Percentiles rank a stretch among this genome's conserved stretches.
phyloP scores from a whole-genome alignment of 2,888 invertebrate genomes.

The Malacosoma neustria region DNA sequence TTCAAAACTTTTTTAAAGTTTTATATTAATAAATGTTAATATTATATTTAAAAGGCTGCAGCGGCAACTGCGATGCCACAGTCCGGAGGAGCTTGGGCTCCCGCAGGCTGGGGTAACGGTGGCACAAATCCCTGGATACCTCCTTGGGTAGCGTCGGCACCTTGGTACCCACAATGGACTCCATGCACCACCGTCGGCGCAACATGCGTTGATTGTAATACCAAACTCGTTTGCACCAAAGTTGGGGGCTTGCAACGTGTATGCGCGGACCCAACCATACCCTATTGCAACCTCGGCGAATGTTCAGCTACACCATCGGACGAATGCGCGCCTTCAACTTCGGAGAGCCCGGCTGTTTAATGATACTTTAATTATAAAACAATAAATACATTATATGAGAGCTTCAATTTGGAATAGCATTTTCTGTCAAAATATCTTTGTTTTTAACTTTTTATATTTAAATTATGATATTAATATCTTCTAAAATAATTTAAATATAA shows the following conservation, averaged over 20 bases:
- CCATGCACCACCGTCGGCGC: conserved; percentile 46
- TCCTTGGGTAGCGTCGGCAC: conserved; percentile 48
- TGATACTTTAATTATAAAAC: too few relatives aligned
- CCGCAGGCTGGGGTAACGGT: conserved; percentile 11
- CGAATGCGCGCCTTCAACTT: conserved; percentile 33
- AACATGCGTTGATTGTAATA: conserved; percentile 47
- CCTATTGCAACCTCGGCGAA: conserved; percentile 59
- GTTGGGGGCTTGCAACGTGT: conserved; percentile 44
- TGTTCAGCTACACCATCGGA: conserved; percentile 58
- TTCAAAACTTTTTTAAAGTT: too few relatives aligned
- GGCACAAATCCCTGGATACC: conserved; percentile 53
- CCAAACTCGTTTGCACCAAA: conserved; percentile 53
- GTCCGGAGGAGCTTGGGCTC: conserved; percentile 18
- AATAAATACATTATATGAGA: too few relatives aligned
- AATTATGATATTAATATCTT: too few relatives aligned
- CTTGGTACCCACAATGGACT: conserved; percentile 56
- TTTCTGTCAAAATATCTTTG: too few relatives aligned
- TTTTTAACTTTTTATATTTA: too few relatives aligned
- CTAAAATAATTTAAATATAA: too few relatives aligned
- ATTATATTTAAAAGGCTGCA: too few relatives aligned
- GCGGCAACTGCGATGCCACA: conserved; percentile 41
- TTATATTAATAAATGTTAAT: too few relatives aligned
- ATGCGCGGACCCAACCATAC: conserved; percentile 51
- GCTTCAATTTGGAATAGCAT: too few relatives aligned
- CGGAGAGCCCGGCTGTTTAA: too few relatives aligned